These are phyloP conservation scores for Manduca sexta DNA, from an alignment of 1,140 invertebrate species.

Conservation along the genomic window DNA sequence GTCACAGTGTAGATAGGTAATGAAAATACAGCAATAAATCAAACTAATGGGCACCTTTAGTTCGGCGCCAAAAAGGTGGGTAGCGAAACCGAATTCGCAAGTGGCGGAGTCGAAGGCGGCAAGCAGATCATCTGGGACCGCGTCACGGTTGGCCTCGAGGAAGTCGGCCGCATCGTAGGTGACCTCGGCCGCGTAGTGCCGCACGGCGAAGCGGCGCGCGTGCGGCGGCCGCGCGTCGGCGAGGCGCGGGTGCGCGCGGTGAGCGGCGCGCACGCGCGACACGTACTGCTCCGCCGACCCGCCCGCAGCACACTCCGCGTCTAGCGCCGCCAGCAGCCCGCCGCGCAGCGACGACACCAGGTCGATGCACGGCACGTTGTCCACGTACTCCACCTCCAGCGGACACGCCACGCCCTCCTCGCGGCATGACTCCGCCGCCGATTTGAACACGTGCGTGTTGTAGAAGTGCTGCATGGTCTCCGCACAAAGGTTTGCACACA, in stretches of 20 bases:
- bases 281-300: constrained; percentile 92
- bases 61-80: constrained; percentile 94
- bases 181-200: constrained; percentile 93
- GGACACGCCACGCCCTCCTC: constrained; percentile 95
- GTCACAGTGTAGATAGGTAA: too few species aligned
- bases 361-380: constrained; percentile 97
- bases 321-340: constrained; percentile 91
- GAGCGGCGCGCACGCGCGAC: constrained; percentile 88
- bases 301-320: constrained; percentile 92
- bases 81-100: constrained; percentile 96
- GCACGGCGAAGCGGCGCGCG: constrained; percentile 89
- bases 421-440: constrained; percentile 92
- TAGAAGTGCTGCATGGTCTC: constrained; percentile 99
- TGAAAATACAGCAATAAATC: too few species aligned
- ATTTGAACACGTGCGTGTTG: constrained; percentile 97
- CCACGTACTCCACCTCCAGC: constrained; percentile 94
- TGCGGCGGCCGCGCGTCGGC: constrained; percentile 84
- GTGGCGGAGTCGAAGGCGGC: constrained; percentile 93
- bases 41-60: constrained; percentile 83
- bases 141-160: constrained; percentile 92
- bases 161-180: constrained; percentile 93
- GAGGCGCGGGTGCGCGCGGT: constrained; percentile 76
- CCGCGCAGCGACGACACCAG: constrained; percentile 94
- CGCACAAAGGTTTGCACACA: constrained; percentile 95
- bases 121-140: constrained; percentile 92